Conservation (phyloP, 1,140 invertebrate species). For the Zeugodacus cucurbitae region DNA sequence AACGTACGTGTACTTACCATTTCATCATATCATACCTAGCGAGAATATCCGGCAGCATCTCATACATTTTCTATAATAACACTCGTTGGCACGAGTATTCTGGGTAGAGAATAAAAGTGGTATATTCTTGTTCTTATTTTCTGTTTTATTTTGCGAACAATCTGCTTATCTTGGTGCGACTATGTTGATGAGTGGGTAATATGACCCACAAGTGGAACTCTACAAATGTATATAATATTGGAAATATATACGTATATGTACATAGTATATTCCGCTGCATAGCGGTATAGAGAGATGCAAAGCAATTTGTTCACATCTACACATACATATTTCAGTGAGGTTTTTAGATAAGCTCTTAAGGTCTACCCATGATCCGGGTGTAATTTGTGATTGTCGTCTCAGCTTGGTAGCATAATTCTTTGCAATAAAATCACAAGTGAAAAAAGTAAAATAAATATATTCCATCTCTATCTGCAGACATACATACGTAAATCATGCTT, state of each 20-base stretch:
- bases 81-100: background rate
- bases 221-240: background rate
- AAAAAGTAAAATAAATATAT: background rate
- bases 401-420: background rate
- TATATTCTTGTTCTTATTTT: background rate
- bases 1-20: background rate
- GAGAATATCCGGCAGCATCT: background rate
- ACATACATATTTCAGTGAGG: background rate
- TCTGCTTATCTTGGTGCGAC: background rate
- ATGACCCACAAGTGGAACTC: background rate
- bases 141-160: background rate
- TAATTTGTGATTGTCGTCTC: constrained; percentile 14
- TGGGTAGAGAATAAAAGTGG: background rate
- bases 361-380: background rate
- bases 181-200: background rate
- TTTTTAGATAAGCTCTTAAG: background rate
- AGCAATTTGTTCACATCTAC: background rate
- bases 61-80: background rate
- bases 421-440: background rate
- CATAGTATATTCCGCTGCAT: background rate
- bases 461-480: background rate
- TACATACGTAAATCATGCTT: background rate
- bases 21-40: background rate
- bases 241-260: background rate
- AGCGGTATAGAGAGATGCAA: background rate